Percentiles rank a stretch among this genome's conserved stretches.
These are phyloP conservation scores for Parasteatoda lunata DNA, from an alignment of 2,888 invertebrate genomes.

Conservation along the genomic window DNA sequence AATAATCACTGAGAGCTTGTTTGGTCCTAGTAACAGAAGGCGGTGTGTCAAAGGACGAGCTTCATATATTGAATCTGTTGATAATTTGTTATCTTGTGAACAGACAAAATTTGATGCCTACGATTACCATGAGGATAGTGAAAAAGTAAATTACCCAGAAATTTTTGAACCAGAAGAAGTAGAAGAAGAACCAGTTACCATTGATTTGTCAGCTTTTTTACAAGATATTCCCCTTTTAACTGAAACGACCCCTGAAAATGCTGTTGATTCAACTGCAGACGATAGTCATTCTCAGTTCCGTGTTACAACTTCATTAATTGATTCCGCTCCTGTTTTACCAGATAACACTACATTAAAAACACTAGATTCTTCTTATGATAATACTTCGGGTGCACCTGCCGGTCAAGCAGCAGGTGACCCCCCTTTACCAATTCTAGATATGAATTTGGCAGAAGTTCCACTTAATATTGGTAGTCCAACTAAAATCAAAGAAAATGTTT, in stretches of 20 bases:
- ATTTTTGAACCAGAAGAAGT: constrained; percentile 23
- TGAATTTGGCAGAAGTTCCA: background rate
- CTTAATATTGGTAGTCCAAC: constrained; percentile 3
- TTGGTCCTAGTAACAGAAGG: constrained; percentile 35
- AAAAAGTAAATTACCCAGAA: constrained; percentile 11
- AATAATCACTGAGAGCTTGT: background rate
- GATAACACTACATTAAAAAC: constrained; percentile 7
- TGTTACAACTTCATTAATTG: constrained; percentile 39
- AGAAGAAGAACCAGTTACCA: constrained; percentile 53
- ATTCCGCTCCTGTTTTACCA: constrained; percentile 3
- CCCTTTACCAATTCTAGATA: background rate
- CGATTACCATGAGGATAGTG: background rate
- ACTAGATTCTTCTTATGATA: background rate
- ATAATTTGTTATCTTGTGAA: constrained; percentile 12
- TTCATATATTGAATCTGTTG: constrained; percentile 44
- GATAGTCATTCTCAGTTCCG: constrained; percentile 59
- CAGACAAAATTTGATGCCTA: constrained; percentile 9
- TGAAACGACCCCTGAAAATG: constrained; percentile 36
- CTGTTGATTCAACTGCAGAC: constrained; percentile 22
- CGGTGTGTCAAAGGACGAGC: constrained; percentile 49
- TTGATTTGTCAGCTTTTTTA: constrained; percentile 54
- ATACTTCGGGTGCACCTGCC: background rate
- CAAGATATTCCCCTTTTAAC: constrained; percentile 36
- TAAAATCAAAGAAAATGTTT: constrained; percentile 15
- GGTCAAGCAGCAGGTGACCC: background rate